phyloP scores from a whole-genome alignment of 2,888 invertebrate genomes.

The Drosophila subsilvestris region DNA sequence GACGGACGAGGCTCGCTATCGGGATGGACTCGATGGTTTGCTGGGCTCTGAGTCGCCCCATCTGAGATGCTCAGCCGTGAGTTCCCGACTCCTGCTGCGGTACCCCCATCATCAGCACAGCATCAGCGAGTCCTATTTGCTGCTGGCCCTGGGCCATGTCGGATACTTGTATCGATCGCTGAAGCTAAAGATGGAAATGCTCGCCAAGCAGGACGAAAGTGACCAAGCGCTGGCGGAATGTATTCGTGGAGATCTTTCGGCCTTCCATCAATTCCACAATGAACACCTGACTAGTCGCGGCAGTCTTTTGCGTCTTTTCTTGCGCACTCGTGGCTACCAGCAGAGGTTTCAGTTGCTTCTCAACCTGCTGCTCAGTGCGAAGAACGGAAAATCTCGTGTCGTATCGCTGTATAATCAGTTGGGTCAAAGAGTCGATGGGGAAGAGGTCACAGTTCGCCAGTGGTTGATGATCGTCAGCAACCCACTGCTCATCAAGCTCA shows the following conservation, averaged over 20 bases:
- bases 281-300: background rate
- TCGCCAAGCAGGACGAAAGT: conserved; percentile 26
- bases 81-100: conserved; percentile 41
- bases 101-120: conserved; percentile 51
- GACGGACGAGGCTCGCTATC: background rate
- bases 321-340: conserved; percentile 10
- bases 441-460: conserved; percentile 16
- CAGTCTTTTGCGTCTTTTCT: conserved; percentile 25
- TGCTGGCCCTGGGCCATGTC: conserved; percentile 50
- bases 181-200: conserved; percentile 2
- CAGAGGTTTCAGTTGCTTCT: conserved; percentile 42
- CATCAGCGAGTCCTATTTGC: conserved; percentile 50
- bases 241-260: conserved; percentile 27
- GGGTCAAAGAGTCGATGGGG: background rate
- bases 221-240: conserved; percentile 27
- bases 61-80: conserved; percentile 30
- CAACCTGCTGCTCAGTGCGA: conserved; percentile 1
- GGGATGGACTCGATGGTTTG: conserved; percentile 47
- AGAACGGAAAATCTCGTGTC: conserved; percentile 15
- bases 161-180: conserved; percentile 50
- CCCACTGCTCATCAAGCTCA: conserved; percentile 23
- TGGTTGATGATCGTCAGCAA: conserved; percentile 38
- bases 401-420: conserved; percentile 33
- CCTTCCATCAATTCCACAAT: conserved; percentile 17
- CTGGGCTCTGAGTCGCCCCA: conserved; percentile 50